These are phyloP conservation scores for Osmerus mordax DNA, from an alignment of 2,113 vertebrate genomes.

Conservation along the genomic window DNA sequence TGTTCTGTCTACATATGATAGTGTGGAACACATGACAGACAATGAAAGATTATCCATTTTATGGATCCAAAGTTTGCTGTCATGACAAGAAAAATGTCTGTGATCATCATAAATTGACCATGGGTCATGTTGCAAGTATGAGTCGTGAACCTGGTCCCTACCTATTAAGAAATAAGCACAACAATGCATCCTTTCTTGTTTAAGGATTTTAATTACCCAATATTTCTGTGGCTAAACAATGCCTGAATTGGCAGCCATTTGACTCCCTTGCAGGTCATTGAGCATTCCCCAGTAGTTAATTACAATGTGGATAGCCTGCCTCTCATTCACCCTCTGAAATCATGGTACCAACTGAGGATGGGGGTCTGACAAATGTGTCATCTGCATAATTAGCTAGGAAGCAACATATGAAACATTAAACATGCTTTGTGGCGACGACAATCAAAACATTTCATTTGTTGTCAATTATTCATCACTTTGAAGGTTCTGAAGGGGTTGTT, in stretches of 20 bases:
- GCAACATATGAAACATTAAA: slow-evolving; percentile 96
- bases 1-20: neutral
- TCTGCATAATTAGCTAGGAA: slow-evolving; percentile 96
- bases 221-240: slow-evolving; percentile 87
- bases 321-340: slow-evolving; percentile 83
- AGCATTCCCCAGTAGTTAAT: slow-evolving; percentile 85
- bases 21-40: neutral
- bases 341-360: slow-evolving; percentile 83
- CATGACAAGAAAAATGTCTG: neutral
- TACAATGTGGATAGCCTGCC: slow-evolving; percentile 89
- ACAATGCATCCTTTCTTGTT: neutral
- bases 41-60: neutral
- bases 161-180: slow-evolving; percentile 83
- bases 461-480: slow-evolving; percentile 99
- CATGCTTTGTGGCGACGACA: slow-evolving; percentile 89
- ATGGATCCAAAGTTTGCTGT: neutral
- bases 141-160: neutral
- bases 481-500: slow-evolving; percentile 97
- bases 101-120: neutral
- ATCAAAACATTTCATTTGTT: slow-evolving; percentile 99
- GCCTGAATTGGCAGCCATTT: slow-evolving; percentile 87
- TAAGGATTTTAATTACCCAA: slow-evolving; percentile 84
- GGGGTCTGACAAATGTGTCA: slow-evolving; percentile 90
- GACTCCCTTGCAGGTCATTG: slow-evolving; percentile 89
- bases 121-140: neutral